These are phyloP conservation scores for Chiroxiphia lanceolata DNA, from an alignment of 2,797 vertebrate species.

Conservation along the genomic window DNA sequence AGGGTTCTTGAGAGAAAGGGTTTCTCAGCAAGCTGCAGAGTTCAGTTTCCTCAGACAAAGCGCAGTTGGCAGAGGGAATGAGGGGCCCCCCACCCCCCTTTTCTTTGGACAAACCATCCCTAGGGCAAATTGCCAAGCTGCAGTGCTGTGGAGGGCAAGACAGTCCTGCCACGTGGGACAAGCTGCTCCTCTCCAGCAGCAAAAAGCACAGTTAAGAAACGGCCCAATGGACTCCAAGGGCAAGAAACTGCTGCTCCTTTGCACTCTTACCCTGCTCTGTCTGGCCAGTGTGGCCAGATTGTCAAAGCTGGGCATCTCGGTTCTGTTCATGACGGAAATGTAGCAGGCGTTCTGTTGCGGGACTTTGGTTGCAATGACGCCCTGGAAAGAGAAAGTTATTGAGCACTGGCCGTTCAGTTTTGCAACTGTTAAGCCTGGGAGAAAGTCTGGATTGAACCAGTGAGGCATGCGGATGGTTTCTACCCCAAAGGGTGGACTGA, in stretches of 20 bases:
- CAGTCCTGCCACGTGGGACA: background rate
- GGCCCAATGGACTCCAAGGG: too few species aligned
- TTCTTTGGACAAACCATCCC: background rate
- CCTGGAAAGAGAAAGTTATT: conserved; percentile 50
- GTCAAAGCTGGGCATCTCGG: conserved; percentile 51
- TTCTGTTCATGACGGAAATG: conserved; percentile 67
- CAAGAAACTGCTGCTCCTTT: too few species aligned
- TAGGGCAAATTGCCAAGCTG: too few species aligned
- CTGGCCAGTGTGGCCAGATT: background rate
- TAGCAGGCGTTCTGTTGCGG: conserved; percentile 46
- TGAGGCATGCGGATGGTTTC: rapidly evolving
- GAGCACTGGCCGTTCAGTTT: background rate
- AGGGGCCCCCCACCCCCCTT: too few species aligned
- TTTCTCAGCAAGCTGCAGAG: background rate
- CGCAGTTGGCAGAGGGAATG: rapidly evolving
- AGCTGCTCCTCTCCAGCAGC: background rate
- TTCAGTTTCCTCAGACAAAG: background rate
- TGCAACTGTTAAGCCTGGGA: background rate
- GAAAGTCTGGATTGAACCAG: background rate
- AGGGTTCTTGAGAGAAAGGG: background rate
- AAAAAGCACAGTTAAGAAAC: too few species aligned
- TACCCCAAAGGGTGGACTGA: too few species aligned
- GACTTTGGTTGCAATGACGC: conserved; percentile 50
- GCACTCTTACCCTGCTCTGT: conserved; percentile 64
- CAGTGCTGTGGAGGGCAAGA: too few species aligned